phyloP scores from a whole-genome alignment of 1,140 invertebrate genomes.

The Habropoda laboriosa region DNA sequence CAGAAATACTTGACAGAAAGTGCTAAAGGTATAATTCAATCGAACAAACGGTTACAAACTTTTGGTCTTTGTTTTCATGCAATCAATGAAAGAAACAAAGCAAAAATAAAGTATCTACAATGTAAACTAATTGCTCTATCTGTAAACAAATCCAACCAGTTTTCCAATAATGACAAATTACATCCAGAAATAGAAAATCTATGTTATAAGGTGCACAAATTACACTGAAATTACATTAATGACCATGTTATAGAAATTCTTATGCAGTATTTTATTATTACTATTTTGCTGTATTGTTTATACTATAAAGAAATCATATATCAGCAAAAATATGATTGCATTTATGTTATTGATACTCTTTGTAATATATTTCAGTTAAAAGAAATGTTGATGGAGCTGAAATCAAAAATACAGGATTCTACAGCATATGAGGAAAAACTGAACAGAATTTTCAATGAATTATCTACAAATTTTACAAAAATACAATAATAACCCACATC shows the following conservation, averaged over 20 bases:
- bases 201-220: conserved; percentile 24
- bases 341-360: background rate
- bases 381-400: background rate
- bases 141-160: background rate
- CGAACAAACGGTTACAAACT: conserved; percentile 73
- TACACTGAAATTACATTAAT: conserved; percentile 10
- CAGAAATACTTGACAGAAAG: conserved; percentile 69
- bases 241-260: no score
- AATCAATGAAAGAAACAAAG: conserved; percentile 65
- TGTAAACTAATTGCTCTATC: conserved; percentile 44
- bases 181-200: conserved; percentile 45
- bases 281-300: background rate
- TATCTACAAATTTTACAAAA: background rate
- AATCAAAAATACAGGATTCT: conserved; percentile 8
- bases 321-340: background rate
- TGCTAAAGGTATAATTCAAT: conserved; percentile 54
- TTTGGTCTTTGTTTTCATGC: conserved; percentile 65
- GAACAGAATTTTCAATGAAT: conserved; percentile 7
- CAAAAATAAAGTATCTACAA: conserved; percentile 57
- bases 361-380: conserved; percentile 13
- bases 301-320: background rate
- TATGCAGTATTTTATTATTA: background rate
- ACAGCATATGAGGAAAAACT: conserved; percentile 13
- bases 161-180: background rate
- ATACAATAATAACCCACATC: background rate